Evolutionary conservation across 2,113 vertebrate species (phyloP).

Genomic region (Clarias batrachus): DNA sequence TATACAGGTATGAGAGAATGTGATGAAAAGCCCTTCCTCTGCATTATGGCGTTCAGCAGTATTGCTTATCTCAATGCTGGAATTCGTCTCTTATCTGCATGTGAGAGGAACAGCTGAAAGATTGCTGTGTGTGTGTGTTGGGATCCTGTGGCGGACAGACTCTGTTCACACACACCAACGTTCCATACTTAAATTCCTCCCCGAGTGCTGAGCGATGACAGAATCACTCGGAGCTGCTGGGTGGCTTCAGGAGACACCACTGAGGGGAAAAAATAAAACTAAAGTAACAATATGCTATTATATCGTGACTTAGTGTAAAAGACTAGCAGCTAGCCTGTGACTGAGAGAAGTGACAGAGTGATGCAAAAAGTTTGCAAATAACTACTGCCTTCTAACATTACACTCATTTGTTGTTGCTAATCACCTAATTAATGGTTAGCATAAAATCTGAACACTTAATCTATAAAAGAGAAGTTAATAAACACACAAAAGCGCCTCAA

Average conservation of each 20-base stretch:
- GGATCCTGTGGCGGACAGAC: conserved; percentile 81
- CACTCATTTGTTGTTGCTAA: background rate
- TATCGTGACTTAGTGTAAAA: background rate
- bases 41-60: conserved; percentile 72
- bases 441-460: background rate
- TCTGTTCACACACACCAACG: conserved; percentile 71
- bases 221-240: conserved; percentile 49
- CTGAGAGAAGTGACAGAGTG: background rate
- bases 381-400: background rate
- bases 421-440: background rate
- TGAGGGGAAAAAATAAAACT: background rate
- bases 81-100: conserved; percentile 81
- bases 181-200: conserved; percentile 80
- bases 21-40: conserved; percentile 78
- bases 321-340: background rate
- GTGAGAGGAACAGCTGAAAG: conserved; percentile 77
- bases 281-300: background rate
- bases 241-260: background rate
- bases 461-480: background rate
- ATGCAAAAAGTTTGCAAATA: background rate
- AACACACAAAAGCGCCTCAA: background rate
- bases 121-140: conserved; percentile 71
- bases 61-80: conserved; percentile 71
- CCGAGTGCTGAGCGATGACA: conserved; percentile 83
- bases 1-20: conserved; percentile 26